A percentile compares a stretch with the other conserved stretches of the same genome.
Conservation (phyloP, 2,797 vertebrate genomes). For the Cynodonichthys magdalenae region DNA sequence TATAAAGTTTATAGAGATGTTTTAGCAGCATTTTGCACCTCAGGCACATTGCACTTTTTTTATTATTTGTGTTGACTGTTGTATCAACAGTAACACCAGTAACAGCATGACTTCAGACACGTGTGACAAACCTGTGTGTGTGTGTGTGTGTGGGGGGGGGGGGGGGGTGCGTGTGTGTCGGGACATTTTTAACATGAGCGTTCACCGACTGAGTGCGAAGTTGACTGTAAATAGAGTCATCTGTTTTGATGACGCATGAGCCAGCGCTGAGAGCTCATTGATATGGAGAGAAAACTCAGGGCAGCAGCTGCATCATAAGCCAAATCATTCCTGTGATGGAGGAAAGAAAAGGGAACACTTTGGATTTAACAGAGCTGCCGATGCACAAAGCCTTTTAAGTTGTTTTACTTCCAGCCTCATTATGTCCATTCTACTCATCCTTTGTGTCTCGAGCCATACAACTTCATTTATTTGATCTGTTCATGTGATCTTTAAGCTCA, state of each 20-base stretch:
- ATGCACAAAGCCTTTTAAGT: conserved; percentile 12
- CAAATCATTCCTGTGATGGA: conserved; percentile 42
- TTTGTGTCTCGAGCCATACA: conserved; percentile 15
- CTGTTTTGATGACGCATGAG: conserved; percentile 71
- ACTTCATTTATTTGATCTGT: conserved; percentile 9
- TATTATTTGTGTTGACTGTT: conserved; percentile 19
- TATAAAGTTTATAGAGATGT: background rate
- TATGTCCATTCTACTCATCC: background rate
- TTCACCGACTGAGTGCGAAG: conserved; percentile 37
- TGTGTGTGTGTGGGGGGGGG: background rate
- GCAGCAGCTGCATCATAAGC: conserved; percentile 55
- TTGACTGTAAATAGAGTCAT: conserved; percentile 71
- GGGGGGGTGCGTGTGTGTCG: background rate
- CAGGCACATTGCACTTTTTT: background rate
- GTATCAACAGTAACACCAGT: conserved; percentile 14
- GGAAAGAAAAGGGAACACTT: conserved; percentile 10
- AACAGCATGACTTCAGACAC: conserved; percentile 7
- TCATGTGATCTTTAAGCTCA: conserved; percentile 16
- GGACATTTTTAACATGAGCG: conserved; percentile 43
- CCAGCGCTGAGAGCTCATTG: conserved; percentile 44
- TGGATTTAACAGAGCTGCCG: conserved; percentile 7
- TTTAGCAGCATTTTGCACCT: background rate
- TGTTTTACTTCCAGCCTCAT: background rate
- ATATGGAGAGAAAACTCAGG: conserved; percentile 58
- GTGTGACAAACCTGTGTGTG: conserved; percentile 3